These are phyloP conservation scores for Prietella phreatophila DNA, from an alignment of 2,113 vertebrate species.

Conservation along the genomic window DNA sequence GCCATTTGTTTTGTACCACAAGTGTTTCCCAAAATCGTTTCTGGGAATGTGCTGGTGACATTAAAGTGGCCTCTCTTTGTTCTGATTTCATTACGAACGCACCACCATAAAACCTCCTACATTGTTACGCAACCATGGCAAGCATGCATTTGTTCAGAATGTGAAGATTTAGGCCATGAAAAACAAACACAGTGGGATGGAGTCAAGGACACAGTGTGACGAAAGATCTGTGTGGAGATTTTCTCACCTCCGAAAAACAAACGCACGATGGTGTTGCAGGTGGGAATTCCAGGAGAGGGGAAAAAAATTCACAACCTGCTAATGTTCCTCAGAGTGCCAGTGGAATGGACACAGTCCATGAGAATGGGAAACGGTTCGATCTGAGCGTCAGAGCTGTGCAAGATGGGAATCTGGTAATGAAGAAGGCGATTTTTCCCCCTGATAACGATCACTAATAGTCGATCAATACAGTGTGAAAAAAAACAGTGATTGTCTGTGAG, in stretches of 20 bases:
- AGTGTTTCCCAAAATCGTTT: background rate
- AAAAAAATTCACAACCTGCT: background rate
- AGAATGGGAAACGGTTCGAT: background rate
- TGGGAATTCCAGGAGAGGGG: background rate
- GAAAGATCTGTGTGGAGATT: background rate
- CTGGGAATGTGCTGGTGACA: background rate
- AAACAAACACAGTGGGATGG: background rate
- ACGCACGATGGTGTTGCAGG: background rate
- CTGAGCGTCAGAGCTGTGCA: background rate
- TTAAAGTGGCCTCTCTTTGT: background rate
- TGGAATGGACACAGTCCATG: background rate
- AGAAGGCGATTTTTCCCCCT: background rate
- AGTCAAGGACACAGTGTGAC: conserved; percentile 4
- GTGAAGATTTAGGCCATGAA: background rate
- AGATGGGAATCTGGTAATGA: background rate
- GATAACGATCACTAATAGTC: background rate
- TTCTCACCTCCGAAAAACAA: background rate
- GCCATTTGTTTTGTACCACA: background rate
- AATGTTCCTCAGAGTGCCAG: background rate
- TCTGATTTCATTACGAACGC: background rate
- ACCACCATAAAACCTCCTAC: background rate
- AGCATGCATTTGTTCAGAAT: background rate
- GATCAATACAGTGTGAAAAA: background rate
- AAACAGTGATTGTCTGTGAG: background rate
- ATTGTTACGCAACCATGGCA: background rate